A percentile compares a stretch with the other conserved stretches of the same genome.
Conservation (phyloP, 2,113 vertebrate genomes). For the Phaethornis superciliosus region DNA sequence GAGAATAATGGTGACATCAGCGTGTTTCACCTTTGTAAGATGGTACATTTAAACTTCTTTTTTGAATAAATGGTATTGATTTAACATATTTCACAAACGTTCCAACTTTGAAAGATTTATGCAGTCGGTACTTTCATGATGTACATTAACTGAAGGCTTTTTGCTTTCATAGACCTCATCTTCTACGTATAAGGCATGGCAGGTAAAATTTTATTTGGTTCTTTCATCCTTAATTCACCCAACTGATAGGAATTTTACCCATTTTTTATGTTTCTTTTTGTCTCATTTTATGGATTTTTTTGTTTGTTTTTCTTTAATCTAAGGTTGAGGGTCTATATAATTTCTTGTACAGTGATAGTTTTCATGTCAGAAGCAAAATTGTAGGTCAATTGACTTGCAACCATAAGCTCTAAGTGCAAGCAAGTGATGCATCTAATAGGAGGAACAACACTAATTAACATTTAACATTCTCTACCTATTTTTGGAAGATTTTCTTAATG, state of each 20-base stretch:
- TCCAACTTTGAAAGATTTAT: constrained; percentile 6
- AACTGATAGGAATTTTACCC: neutral
- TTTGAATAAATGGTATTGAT: constrained; percentile 30
- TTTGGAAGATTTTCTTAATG: neutral
- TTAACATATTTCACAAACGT: neutral
- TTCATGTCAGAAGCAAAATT: neutral
- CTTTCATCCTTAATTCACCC: neutral
- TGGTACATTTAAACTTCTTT: neutral
- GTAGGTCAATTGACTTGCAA: neutral
- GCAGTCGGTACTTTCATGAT: neutral
- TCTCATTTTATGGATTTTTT: neutral
- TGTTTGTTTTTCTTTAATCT: neutral
- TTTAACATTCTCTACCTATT: neutral
- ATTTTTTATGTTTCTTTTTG: neutral
- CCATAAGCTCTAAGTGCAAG: neutral
- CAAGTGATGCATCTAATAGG: neutral
- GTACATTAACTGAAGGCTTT: neutral
- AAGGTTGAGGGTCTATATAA: neutral
- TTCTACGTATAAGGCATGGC: neutral
- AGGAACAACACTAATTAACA: neutral
- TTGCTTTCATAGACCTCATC: neutral
- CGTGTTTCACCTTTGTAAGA: constrained; percentile 29
- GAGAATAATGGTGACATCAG: constrained; percentile 44
- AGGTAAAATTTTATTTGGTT: neutral
- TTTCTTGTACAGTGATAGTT: neutral